These are phyloP conservation scores for Carlito syrichta DNA, from an alignment of 2,113 vertebrate species.

Conservation along the genomic window DNA sequence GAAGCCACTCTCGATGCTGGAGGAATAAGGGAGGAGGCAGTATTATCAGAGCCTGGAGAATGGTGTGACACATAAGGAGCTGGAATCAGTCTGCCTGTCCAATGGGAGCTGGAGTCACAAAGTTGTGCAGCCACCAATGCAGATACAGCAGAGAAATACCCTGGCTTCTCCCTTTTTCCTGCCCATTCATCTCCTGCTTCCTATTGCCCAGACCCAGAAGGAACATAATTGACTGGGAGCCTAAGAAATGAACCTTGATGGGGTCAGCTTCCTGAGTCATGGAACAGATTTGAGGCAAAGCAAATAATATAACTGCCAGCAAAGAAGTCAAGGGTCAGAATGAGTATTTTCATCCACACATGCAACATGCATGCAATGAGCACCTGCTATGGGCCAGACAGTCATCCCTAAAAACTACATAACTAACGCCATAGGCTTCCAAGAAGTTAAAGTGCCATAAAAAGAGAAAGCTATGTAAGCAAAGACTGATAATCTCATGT, in stretches of 20 bases:
- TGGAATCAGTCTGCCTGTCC: no score
- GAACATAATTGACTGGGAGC: neutral
- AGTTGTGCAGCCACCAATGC: neutral
- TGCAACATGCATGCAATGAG: neutral
- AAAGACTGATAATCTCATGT: fast-evolving
- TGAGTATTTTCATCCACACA: neutral
- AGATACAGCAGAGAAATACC: neutral
- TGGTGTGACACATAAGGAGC: neutral
- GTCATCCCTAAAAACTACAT: neutral
- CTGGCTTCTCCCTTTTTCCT: neutral
- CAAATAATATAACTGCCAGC: neutral
- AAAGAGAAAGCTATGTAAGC: neutral
- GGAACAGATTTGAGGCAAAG: neutral
- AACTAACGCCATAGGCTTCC: neutral
- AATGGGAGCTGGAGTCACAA: neutral
- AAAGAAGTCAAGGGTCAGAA: neutral
- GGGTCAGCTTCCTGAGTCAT: neutral
- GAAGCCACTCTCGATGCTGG: neutral
- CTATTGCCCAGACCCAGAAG: neutral
- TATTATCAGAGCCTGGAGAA: neutral
- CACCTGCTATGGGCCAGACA: neutral
- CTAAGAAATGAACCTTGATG: neutral
- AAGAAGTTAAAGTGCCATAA: neutral
- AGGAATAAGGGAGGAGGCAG: neutral
- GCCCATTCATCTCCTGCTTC: neutral